Percentiles rank a stretch among this genome's conserved stretches.
Evolutionary conservation across 2,113 vertebrate genomes (phyloP).

Genomic region (Oreocharis arfaki): DNA sequence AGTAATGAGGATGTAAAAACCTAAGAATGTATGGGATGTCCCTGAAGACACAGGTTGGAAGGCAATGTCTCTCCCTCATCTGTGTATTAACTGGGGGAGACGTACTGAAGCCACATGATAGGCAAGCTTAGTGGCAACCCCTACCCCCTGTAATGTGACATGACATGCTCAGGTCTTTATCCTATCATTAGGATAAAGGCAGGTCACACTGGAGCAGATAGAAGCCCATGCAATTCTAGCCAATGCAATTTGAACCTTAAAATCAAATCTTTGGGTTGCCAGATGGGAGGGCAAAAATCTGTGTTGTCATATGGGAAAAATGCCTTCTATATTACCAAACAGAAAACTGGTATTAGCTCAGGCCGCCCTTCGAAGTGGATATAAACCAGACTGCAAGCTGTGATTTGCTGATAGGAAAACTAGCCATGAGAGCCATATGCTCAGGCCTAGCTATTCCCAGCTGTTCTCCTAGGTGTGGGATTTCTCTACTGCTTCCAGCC

Average conservation of each 20-base stretch:
- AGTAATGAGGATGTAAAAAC: neutral
- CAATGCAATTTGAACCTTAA: neutral
- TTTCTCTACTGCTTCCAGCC: neutral
- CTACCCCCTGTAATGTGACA: neutral
- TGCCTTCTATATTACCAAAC: neutral
- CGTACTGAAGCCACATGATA: neutral
- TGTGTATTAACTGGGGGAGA: neutral
- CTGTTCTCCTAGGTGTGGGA: neutral
- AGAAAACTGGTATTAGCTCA: neutral
- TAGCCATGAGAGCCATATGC: neutral
- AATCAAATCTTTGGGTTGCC: neutral
- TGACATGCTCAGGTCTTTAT: neutral
- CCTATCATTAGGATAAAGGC: neutral
- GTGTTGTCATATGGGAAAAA: slow-evolving; percentile 27
- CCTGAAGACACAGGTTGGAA: neutral
- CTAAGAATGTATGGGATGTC: neutral
- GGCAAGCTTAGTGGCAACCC: neutral
- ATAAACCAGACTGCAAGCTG: neutral
- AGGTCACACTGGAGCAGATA: neutral
- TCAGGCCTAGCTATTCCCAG: neutral
- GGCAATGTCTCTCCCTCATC: neutral
- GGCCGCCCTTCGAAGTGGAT: neutral
- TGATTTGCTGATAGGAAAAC: neutral
- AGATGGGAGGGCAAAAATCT: slow-evolving; percentile 7
- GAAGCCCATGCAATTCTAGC: neutral